These are phyloP conservation scores for Synanthedon tipuliformis DNA, from an alignment of 2,888 invertebrate genomes.

Conservation along the genomic window DNA sequence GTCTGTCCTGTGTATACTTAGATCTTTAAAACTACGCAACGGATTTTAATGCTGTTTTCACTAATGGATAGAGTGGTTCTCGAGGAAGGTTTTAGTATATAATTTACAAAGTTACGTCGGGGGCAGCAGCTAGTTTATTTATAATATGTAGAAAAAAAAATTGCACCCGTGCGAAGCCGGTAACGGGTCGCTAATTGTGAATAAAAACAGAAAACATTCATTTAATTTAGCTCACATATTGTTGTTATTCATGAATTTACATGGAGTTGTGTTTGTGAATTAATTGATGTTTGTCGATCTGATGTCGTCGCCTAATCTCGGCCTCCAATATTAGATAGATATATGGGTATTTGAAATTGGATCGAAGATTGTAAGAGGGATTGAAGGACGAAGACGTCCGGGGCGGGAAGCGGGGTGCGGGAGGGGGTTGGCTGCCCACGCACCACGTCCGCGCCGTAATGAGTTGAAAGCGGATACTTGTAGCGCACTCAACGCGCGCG, in stretches of 20 bases:
- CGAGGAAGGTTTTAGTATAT: no score
- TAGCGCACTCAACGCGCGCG: slow-evolving; percentile 69
- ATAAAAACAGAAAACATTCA: no score
- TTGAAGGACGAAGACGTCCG: slow-evolving; percentile 59
- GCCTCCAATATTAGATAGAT: slow-evolving; percentile 51
- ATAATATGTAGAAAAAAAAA: no score
- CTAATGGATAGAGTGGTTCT: no score
- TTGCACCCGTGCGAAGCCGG: no score
- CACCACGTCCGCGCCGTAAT: slow-evolving; percentile 68
- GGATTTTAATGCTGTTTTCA: no score
- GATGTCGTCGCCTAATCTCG: slow-evolving; percentile 39
- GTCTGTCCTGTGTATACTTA: no score
- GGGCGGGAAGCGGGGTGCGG: slow-evolving; percentile 20
- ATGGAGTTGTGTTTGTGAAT: not conserved
- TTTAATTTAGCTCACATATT: no score
- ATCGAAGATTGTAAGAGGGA: slow-evolving; percentile 66
- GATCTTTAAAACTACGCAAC: no score
- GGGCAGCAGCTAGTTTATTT: no score
- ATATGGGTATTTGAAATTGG: slow-evolving; percentile 62
- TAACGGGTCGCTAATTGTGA: no score
- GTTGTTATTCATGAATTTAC: not conserved
- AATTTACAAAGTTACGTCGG: no score
- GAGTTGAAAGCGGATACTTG: slow-evolving; percentile 72
- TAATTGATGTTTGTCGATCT: slow-evolving; percentile 6
- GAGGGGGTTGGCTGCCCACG: slow-evolving; percentile 42